Evolutionary conservation across 2,888 invertebrate species (phyloP), one percentile per base, ranked within the genome.

Genomic region (Amiota mariae): DNA sequence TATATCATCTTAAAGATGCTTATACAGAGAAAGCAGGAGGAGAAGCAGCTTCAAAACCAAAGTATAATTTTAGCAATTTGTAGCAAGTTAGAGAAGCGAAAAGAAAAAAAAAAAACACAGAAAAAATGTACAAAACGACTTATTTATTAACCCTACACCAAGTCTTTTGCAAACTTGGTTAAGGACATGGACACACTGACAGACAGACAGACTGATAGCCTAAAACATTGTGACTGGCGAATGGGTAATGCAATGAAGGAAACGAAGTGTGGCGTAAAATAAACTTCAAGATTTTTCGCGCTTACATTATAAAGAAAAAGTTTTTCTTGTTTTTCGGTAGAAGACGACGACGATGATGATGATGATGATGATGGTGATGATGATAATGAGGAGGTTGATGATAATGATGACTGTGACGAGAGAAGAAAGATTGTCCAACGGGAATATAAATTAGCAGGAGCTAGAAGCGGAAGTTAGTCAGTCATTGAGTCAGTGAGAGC

Each of bases 371-470:
- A 4, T 36, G 36, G 6, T 36, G 6, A 36, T 36, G 6, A 36
- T 36, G 36, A 36, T 36, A 24, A 6, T 36, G 36, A 6, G 2
- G 36, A 36, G 2, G 36, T 6, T 36, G 36, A 36, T 36, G 6
- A 36, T 36, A 36, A 36, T 36, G 36, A 36, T 36, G 36, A 36
- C 3, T 36, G 36, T 36, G 36, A 36, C 36, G 36, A 36, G 36
- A 36, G 9, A 20, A 36, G 9, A 20, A 59, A 24, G 76, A 84
- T 78, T 85, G 83, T 85, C 83, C 83, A 81, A 82, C 84, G 84
- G 84, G 84, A 85, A 85, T 85, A 84, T 84, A 84, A 84, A 84
- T 84, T 84, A 85, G 85, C 81, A 77, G 67, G 20, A 68, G 51
- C 20, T 54, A 68, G 36, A 68, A 61, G 68, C 61, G 68, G 49